Percentiles rank a stretch among this genome's conserved stretches.
These are phyloP conservation scores for Malacoraja senta DNA, from an alignment of 2,797 vertebrate species.

Conservation along the genomic window DNA sequence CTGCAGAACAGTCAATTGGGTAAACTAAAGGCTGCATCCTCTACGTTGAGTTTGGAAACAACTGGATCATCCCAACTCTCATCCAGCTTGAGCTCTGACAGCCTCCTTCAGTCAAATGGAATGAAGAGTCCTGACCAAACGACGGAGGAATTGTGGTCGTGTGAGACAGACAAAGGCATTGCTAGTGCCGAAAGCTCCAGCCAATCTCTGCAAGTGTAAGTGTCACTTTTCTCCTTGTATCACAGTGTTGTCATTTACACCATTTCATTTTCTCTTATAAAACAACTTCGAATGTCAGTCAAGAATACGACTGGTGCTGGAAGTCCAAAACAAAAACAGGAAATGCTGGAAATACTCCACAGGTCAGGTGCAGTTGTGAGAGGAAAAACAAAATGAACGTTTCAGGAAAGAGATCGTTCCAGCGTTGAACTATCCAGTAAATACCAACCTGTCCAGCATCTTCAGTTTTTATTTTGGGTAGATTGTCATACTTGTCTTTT, in stretches of 20 bases:
- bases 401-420: no score
- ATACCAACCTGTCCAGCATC: no score
- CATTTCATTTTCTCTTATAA: neutral
- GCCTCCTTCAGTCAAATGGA: constrained; percentile 61
- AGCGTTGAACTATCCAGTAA: no score
- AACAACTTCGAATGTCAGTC: neutral
- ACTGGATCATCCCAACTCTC: constrained; percentile 82
- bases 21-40: constrained; percentile 61
- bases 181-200: constrained; percentile 52
- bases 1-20: constrained; percentile 46
- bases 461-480: no score
- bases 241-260: neutral
- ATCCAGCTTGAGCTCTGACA: constrained; percentile 82
- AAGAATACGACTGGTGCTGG: no score
- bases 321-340: no score
- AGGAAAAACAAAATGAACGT: no score
- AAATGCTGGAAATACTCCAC: no score
- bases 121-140: constrained; percentile 55
- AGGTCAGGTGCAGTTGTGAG: no score
- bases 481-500: neutral
- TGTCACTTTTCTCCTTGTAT: constrained; percentile 40
- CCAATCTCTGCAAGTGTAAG: constrained; percentile 68
- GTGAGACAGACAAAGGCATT: constrained; percentile 57
- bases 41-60: constrained; percentile 80
- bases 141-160: constrained; percentile 60